Conservation (phyloP, 2,797 vertebrate genomes). For the Chelon auratus region DNA sequence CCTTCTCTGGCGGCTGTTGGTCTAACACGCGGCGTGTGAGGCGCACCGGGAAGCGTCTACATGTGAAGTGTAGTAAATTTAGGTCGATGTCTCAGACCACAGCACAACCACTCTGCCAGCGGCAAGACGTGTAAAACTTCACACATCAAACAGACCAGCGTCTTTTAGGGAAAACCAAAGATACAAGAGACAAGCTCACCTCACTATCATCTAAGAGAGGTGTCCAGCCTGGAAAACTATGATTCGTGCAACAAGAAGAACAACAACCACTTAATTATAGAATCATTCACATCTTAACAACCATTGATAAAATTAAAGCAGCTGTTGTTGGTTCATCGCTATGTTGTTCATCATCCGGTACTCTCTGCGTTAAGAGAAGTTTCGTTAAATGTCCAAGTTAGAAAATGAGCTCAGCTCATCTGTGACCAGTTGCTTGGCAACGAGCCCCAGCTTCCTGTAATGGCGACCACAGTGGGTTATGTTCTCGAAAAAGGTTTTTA, state of each 20-base stretch:
- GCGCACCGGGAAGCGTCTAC: not conserved
- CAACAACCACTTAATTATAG: fast-evolving
- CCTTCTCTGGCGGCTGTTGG: no score
- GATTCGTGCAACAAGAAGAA: not conserved
- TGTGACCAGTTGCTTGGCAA: conserved; percentile 57
- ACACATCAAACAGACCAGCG: conserved; percentile 56
- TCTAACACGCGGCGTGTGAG: not conserved
- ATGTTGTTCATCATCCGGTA: not conserved
- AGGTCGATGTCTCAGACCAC: conserved; percentile 31
- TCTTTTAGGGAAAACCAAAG: conserved; percentile 23
- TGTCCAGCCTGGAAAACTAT: not conserved
- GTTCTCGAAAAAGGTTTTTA: not conserved
- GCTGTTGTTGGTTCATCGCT: not conserved
- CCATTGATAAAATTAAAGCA: not conserved
- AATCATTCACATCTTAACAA: not conserved
- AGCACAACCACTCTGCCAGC: conserved; percentile 12
- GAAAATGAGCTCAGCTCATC: conserved; percentile 42
- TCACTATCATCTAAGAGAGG: not conserved
- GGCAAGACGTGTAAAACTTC: not conserved
- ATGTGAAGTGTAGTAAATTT: not conserved
- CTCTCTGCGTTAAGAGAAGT: not conserved
- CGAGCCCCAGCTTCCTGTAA: conserved; percentile 68
- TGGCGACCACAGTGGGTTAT: conserved; percentile 44
- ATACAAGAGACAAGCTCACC: not conserved
- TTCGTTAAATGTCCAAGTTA: conserved; percentile 42